Base-by-base conservation (phyloP, 2,113 vertebrate genomes). In the Bubo scandiacus region DNA sequence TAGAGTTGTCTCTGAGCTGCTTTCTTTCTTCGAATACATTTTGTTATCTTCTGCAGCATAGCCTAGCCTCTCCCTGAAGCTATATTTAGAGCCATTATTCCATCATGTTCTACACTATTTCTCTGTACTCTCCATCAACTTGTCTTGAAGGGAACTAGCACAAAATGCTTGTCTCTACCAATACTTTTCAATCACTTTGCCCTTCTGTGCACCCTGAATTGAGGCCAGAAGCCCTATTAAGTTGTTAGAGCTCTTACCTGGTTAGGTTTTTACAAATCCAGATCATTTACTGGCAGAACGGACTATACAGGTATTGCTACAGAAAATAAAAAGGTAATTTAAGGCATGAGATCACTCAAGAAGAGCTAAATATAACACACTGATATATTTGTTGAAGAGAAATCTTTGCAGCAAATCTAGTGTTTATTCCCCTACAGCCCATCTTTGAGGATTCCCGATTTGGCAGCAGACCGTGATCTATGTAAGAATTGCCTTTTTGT, bases 41-140 rank as follows among this genome's bases (percentile, higher is more conserved):
- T 58, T 57, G n/a, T 90, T 77, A 74, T 63, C 51, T 67, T 49
- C 49, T 73, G 68, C 45, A 70, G 13, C 29, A 27, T 21, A 59
- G 52, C 27, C 49, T 72, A 29, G 12, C 15, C 49, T 91, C 30
- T 63, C 11, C 27, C 57, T 70, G 40, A 63, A 65, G 55, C n/a
- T 93, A 32, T 67, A 81, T 77, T 93, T 86, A 92, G 32, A 90
- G 45, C 12, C 26, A 77, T 85, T 92, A 91, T 79, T 92, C n/a
- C 54, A 68, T 81, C 73, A 43, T 85, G 54, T 92, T 87, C 66
- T 70, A 51, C 25, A 45, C 32, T 63, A 47, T 92, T 86, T 63
- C 43, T 62, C 68, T 75, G 30, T 75, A 43, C 34, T 23, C 26
- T 70, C 68, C 45, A 67, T 73, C 75, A 82, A 9, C 49, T 85